Conservation (phyloP, 2,113 vertebrate species). For the Ammodytes marinus region DNA sequence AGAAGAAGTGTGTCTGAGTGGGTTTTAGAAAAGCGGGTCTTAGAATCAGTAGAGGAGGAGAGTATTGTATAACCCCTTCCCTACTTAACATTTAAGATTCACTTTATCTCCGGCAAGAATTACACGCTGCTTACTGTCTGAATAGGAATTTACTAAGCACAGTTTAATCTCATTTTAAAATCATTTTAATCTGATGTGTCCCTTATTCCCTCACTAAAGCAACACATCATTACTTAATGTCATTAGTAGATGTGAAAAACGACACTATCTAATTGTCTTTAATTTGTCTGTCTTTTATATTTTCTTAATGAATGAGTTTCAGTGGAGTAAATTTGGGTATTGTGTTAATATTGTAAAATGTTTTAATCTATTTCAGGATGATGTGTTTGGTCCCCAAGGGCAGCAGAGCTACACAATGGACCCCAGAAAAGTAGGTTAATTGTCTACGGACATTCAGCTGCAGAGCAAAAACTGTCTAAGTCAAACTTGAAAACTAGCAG, state of each 20-base stretch:
- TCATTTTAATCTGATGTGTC: slow-evolving; percentile 19
- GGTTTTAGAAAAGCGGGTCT: slow-evolving; percentile 14
- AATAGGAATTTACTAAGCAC: slow-evolving; percentile 7
- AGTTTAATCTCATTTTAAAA: slow-evolving; percentile 12
- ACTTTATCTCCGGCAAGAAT: slow-evolving; percentile 4
- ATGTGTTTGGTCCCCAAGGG: slow-evolving; percentile 87
- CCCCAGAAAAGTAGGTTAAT: slow-evolving; percentile 89
- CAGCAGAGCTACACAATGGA: slow-evolving; percentile 90
- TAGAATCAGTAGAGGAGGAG: slow-evolving; percentile 14
- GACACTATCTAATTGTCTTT: neutral
- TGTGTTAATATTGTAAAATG: neutral
- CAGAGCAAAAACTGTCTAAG: neutral
- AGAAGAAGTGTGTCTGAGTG: slow-evolving; percentile 6
- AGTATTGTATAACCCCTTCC: slow-evolving; percentile 9
- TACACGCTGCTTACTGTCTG: slow-evolving; percentile 8
- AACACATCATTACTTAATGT: slow-evolving; percentile 13
- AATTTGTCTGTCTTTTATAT: neutral
- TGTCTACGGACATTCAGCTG: neutral
- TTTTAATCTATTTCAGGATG: slow-evolving; percentile 84
- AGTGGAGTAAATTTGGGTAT: neutral
- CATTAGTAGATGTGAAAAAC: neutral
- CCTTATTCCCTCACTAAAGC: slow-evolving; percentile 18
- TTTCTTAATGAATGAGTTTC: slow-evolving; percentile 4
- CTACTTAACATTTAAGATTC: slow-evolving; percentile 17
- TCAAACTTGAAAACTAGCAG: neutral